phyloP scores from a whole-genome alignment of 2,113 vertebrate species.

The Ochotona curzoniae region DNA sequence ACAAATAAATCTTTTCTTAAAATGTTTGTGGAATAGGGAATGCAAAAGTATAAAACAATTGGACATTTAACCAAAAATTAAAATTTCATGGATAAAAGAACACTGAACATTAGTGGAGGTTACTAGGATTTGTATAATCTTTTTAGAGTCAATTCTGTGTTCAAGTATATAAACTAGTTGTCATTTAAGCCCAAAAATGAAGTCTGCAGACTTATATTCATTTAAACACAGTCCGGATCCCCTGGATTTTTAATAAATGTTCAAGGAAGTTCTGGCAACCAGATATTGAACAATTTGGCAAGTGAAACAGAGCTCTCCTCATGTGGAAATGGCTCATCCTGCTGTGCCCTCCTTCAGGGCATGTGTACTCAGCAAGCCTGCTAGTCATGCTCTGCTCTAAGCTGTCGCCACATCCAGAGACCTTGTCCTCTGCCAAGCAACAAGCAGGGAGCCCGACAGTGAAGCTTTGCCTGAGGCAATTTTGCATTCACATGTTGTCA shows the following conservation, averaged over 20 bases:
- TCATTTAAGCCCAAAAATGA: conserved; percentile 2
- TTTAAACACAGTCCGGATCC: not conserved
- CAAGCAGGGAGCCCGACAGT: not conserved
- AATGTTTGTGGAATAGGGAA: too few relatives aligned
- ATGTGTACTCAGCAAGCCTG: not conserved
- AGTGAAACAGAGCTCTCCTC: not conserved
- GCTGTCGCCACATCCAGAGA: not conserved
- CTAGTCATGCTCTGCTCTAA: not conserved
- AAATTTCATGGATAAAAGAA: conserved; percentile 38
- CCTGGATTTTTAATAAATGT: conserved; percentile 41
- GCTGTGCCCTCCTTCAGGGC: not conserved
- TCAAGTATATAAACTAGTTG: not conserved
- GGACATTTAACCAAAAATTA: not conserved
- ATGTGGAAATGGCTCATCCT: not conserved
- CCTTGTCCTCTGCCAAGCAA: conserved; percentile 9
- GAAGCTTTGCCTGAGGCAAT: not conserved
- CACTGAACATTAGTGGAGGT: conserved; percentile 24
- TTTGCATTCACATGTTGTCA: not conserved
- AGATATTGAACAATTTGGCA: not conserved
- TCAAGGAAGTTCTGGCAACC: not conserved
- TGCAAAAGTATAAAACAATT: too few relatives aligned
- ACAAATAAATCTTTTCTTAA: too few relatives aligned
- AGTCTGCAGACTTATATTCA: not conserved
- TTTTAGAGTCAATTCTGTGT: not conserved
- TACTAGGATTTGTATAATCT: conserved; percentile 28